Base-by-base conservation (phyloP, 2,888 invertebrate species). In the Pseudanteris insignis region DNA sequence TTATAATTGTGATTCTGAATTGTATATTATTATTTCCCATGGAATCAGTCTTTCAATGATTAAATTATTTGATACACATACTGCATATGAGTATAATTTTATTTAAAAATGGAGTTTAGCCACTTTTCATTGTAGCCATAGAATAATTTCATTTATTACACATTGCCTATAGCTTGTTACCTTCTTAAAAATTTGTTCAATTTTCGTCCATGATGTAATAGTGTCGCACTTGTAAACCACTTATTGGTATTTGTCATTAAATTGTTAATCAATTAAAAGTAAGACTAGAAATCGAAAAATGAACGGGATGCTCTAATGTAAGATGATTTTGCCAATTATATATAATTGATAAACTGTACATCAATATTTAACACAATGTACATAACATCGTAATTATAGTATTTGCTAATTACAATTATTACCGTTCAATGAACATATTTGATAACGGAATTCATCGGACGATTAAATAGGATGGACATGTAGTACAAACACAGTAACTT, bases 351-450 rank as follows among this genome's bases (percentile, higher is more conserved):
- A 55, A 61, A 77, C 77, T 77, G 77, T 78, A 78, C 78, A 78
- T 73, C 64, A 71, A 75, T 78, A 76, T 76, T 72, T 73, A 76
- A 77, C 73, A 77, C 71, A 77, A 77, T 77, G 71, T 75, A 76
- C 72, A 73, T 73, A 75, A 77, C 73, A 75, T 69, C 69, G 69
- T 70, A 71, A 72, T 77, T 71, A 67, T 71, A 70, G 67, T 74
- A 72, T 67, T 73, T 64, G 65, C 73, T 75, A 75, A 70, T 77
- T 74, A 77, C 73, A 77, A 68, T 73, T 67, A 70, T 68, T 68
- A 57, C 36, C 51, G 57, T 53, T 64, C 54, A 61, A 58, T 61
- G 54, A 58, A 64, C 44, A 54, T 62, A 62, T 40, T 55, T 28
- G 41, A 69, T 68, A 76, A 77, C 74, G 73, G 68, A 75, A 75